phyloP scores from a whole-genome alignment of 2,113 vertebrate species.

The Vombatus ursinus region DNA sequence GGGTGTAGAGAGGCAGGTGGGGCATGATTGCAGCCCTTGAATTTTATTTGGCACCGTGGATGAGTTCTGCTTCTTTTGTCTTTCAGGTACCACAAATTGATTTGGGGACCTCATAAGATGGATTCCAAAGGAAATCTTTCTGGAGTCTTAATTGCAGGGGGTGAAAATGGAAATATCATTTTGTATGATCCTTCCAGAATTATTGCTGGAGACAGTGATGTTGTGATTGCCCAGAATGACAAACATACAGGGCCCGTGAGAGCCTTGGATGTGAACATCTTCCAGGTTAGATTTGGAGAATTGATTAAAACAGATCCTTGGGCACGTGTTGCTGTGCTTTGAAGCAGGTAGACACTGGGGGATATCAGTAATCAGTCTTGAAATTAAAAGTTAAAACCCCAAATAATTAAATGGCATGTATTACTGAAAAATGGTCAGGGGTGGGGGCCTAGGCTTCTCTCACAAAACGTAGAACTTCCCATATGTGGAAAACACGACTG shows the following conservation, averaged over 20 bases:
- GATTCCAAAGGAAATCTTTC: slow-evolving; percentile 82
- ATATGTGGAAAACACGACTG: neutral
- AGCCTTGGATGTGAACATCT: slow-evolving; percentile 94
- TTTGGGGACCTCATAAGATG: slow-evolving; percentile 92
- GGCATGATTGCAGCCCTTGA: neutral
- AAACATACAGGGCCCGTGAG: slow-evolving; percentile 95
- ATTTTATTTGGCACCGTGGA: slow-evolving; percentile 36
- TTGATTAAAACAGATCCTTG: slow-evolving; percentile 41
- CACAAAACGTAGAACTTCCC: neutral
- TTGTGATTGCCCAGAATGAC: slow-evolving; percentile 92
- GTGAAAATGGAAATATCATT: slow-evolving; percentile 95
- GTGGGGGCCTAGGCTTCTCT: neutral
- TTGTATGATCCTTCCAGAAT: slow-evolving; percentile 96
- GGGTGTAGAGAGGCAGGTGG: neutral
- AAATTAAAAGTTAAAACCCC: neutral
- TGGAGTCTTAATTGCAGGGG: slow-evolving; percentile 94
- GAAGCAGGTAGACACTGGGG: neutral
- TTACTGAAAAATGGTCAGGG: slow-evolving; percentile 21
- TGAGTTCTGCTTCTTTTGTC: slow-evolving; percentile 56
- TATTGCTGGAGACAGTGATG: slow-evolving; percentile 89
- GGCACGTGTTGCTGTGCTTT: neutral
- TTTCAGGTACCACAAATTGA: slow-evolving; percentile 95
- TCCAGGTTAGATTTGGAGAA: slow-evolving; percentile 87
- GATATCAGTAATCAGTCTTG: neutral
- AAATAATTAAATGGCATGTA: slow-evolving; percentile 2